Evolutionary conservation across 2,888 invertebrate species (phyloP).

Genomic region (Itoplectis maculator): DNA sequence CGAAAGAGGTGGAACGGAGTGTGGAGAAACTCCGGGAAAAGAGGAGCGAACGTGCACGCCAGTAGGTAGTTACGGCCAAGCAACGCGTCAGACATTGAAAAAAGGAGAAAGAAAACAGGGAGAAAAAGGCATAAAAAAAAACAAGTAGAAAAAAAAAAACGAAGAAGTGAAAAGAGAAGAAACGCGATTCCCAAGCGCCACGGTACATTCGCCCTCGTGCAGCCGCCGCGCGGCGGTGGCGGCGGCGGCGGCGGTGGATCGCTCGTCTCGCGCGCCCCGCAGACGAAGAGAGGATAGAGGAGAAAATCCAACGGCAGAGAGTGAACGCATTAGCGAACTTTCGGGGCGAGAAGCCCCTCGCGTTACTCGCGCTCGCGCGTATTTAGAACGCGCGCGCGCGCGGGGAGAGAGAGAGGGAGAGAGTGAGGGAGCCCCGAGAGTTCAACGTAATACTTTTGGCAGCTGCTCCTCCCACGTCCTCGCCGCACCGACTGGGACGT

Average conservation of each 20-base stretch:
- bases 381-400: slow-evolving; percentile 60
- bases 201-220: slow-evolving; percentile 1
- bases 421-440: slow-evolving; percentile 70
- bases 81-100: slow-evolving; percentile 63
- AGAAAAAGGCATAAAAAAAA: slow-evolving; percentile 1
- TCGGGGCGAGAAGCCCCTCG: slow-evolving; percentile 46
- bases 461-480: slow-evolving; percentile 72
- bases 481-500: slow-evolving; percentile 39
- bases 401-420: no score
- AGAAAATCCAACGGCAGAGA: slow-evolving; percentile 28
- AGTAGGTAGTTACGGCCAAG: slow-evolving; percentile 58
- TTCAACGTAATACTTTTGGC: slow-evolving; percentile 79
- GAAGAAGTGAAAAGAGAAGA: slow-evolving; percentile 5
- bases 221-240: no score
- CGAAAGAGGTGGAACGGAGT: slow-evolving; percentile 40
- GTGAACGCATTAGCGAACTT: slow-evolving; percentile 66
- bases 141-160: slow-evolving; percentile 1
- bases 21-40: slow-evolving; percentile 32
- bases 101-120: slow-evolving; percentile 1
- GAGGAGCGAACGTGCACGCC: slow-evolving; percentile 35
- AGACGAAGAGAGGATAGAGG: slow-evolving; percentile 15
- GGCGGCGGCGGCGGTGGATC: no score
- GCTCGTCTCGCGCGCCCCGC: slow-evolving; percentile 5
- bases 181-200: slow-evolving; percentile 15
- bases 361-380: slow-evolving; percentile 42